A percentile compares a stretch with the other conserved stretches of the same genome.
phyloP scores from a whole-genome alignment of 2,113 vertebrate species.

The Odocoileus hemionus region DNA sequence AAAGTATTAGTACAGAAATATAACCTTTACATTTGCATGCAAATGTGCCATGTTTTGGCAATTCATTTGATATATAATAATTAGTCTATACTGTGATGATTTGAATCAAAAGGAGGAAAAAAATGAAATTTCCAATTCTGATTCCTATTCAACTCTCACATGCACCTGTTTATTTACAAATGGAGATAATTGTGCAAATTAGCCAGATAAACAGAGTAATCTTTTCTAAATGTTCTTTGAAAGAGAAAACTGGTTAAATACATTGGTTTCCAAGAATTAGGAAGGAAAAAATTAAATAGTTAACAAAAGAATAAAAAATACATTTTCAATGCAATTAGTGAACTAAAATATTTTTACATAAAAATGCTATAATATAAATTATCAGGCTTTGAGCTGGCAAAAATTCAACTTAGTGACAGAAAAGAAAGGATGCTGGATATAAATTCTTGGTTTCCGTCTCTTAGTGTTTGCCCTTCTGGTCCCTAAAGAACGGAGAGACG shows the following conservation, averaged over 20 bases:
- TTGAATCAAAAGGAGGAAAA: not conserved
- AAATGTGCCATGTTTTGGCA: not conserved
- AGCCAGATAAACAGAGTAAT: not conserved
- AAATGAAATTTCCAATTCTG: not conserved
- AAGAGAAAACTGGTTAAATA: constrained; percentile 14
- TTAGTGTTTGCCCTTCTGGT: not conserved
- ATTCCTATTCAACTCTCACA: not conserved
- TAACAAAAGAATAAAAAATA: constrained; percentile 11
- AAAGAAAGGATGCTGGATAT: not conserved
- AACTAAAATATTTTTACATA: not conserved
- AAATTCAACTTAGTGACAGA: not conserved
- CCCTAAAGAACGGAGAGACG: not conserved
- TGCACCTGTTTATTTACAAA: not conserved
- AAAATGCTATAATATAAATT: not conserved
- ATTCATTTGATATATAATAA: constrained; percentile 1
- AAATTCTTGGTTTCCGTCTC: not conserved
- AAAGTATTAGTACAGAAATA: not conserved
- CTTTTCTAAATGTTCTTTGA: constrained; percentile 32
- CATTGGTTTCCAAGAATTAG: not conserved
- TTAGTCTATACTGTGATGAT: not conserved
- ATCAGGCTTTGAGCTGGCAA: not conserved
- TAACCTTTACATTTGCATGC: not conserved
- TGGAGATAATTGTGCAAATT: not conserved
- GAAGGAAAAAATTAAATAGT: not conserved
- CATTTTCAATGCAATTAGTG: not conserved